Conservation (phyloP, 2,113 vertebrate species). For the Limnothrissa miodon region DNA sequence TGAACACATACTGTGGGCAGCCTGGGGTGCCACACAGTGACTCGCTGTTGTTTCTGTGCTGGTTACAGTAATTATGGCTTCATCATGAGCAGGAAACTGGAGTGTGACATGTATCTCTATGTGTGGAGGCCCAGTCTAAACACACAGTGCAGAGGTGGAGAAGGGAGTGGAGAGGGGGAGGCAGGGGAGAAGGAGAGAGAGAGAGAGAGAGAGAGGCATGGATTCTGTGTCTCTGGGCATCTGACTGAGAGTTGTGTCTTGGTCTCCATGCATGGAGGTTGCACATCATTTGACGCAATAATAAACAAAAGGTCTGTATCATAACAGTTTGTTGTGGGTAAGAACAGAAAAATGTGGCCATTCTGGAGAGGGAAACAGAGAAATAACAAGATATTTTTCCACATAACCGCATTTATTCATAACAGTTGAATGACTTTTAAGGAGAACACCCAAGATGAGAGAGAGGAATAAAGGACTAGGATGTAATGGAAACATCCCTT, state of each 20-base stretch:
- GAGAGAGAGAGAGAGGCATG: not conserved
- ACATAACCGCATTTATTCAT: too few relatives aligned
- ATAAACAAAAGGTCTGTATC: not conserved
- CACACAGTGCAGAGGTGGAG: conserved; percentile 32
- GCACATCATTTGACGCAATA: not conserved
- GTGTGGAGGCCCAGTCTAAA: conserved; percentile 62
- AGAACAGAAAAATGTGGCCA: not conserved
- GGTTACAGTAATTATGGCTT: conserved; percentile 56
- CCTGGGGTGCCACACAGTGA: not conserved
- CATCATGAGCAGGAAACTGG: conserved; percentile 56
- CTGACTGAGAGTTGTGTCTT: not conserved
- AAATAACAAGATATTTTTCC: too few relatives aligned
- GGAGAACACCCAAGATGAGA: not conserved
- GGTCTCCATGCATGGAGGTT: conserved; percentile 26
- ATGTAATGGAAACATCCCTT: conserved; percentile 21
- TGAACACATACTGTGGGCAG: not conserved
- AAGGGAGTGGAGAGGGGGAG: not conserved
- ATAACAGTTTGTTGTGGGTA: not conserved
- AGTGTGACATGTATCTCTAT: conserved; percentile 62
- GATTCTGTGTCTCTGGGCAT: not conserved
- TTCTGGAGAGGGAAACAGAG: not conserved
- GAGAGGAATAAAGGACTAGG: not conserved
- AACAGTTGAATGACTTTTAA: too few relatives aligned
- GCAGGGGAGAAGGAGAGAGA: not conserved
- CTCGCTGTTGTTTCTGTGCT: conserved; percentile 43